These are phyloP conservation scores for Spicauda simplicius DNA, from an alignment of 2,888 invertebrate species.

Conservation along the genomic window DNA sequence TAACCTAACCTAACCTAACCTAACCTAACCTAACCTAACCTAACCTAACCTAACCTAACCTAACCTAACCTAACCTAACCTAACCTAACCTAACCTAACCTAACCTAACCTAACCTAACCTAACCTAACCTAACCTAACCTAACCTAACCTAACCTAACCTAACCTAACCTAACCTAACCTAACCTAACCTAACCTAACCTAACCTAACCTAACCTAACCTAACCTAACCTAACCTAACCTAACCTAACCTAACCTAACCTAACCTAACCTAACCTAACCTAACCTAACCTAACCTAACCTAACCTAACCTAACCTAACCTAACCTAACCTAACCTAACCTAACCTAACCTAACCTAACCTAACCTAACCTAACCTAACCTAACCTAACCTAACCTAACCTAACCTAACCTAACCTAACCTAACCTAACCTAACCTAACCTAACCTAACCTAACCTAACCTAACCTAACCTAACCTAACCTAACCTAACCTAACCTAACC, in stretches of 20 bases:
- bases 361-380: constrained; percentile 46
- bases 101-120: constrained; percentile 47
- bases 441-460: constrained; percentile 47
- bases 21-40: constrained; percentile 46
- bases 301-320: constrained; percentile 47
- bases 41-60: constrained; percentile 47
- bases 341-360: constrained; percentile 47
- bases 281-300: constrained; percentile 47
- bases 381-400: constrained; percentile 47
- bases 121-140: constrained; percentile 46
- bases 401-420: constrained; percentile 47
- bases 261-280: constrained; percentile 46
- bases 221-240: constrained; percentile 46
- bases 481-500: constrained; percentile 47
- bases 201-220: constrained; percentile 47
- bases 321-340: constrained; percentile 46
- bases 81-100: constrained; percentile 47
- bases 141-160: constrained; percentile 47
- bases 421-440: constrained; percentile 46
- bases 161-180: constrained; percentile 46
- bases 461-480: constrained; percentile 46
- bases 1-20: constrained; percentile 47
- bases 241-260: constrained; percentile 47
- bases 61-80: constrained; percentile 46
- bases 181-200: constrained; percentile 47